Percentiles rank a stretch among this genome's conserved stretches.
phyloP scores from a whole-genome alignment of 2,888 invertebrate genomes.

The Hirtodrosophila cameraria region DNA sequence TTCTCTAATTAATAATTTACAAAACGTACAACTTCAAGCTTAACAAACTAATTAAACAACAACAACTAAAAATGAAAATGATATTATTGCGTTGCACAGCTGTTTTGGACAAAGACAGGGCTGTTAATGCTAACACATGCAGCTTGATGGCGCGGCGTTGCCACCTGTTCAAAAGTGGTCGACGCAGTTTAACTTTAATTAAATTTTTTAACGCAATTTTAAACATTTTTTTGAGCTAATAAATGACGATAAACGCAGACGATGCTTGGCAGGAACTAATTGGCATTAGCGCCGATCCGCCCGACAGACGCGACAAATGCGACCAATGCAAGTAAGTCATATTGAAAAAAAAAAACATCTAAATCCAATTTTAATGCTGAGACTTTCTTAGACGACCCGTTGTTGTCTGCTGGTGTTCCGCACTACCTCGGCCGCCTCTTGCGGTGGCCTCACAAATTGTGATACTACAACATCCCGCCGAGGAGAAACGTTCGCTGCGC shows the following conservation, averaged over 20 bases:
- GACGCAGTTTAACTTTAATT: conserved; percentile 6
- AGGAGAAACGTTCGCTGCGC: conserved; percentile 93
- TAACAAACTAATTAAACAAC: conserved; percentile 53
- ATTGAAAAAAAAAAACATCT: not conserved
- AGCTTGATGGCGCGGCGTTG: conserved; percentile 42
- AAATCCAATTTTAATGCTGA: not conserved
- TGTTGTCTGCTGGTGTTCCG: conserved; percentile 95
- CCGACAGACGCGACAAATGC: conserved; percentile 88
- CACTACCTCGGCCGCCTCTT: conserved; percentile 89
- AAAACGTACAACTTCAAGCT: conserved; percentile 51
- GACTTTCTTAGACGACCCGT: conserved; percentile 89
- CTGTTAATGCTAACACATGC: conserved; percentile 38
- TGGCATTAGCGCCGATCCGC: conserved; percentile 91
- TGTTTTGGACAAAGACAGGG: conserved; percentile 44
- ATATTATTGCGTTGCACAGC: conserved; percentile 42
- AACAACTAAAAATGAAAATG: conserved; percentile 39
- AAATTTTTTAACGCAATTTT: conserved; percentile 23
- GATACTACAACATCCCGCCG: conserved; percentile 96
- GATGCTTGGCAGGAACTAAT: conserved; percentile 89
- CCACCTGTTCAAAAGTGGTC: conserved; percentile 31
- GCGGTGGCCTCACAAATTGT: conserved; percentile 89
- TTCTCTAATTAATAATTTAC: conserved; percentile 51
- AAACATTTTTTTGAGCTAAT: conserved; percentile 28
- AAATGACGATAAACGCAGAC: conserved; percentile 51
- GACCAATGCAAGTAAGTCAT: conserved; percentile 87